Evolutionary conservation across 2,888 invertebrate genomes (phyloP), one percentile per base, ranked within the genome.

Genomic region (Synergus itoensis): DNA sequence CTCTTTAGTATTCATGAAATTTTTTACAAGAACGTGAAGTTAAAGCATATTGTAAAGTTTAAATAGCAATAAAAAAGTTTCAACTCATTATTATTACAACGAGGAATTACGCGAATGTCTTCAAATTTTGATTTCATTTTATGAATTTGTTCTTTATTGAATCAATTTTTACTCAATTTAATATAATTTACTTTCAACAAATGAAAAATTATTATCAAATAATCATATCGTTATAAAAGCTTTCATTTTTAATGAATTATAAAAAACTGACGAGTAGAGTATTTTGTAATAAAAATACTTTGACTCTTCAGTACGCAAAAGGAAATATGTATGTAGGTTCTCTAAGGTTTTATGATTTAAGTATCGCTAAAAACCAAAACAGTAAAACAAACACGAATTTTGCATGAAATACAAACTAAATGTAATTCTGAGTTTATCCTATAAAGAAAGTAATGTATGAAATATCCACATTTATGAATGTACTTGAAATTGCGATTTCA

Each of bases 21-120:
- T 67, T 67, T 67, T 43, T 53, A 53, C 53, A n/a, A 53, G 53
- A 53, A 53, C n/a, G 53, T 53, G 53, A n/a, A 53, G n/a, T n/a
- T 53, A 53, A 36, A 36, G n/a, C n/a, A n/a, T 8, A n/a, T n/a
- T 53, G n/a, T n/a, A n/a, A 53, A 53, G 53, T 53, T 53, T n/a
- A 9, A 53, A 53, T 53, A 53, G n/a, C 8, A n/a, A n/a, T n/a
- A 53, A 53, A 53, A 53, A 53, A 53, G n/a, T n/a, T 53, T n/a
- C 0, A n/a, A 53, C n/a, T 53, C n/a, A 53, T n/a, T n/a, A 8
- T n/a, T 53, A 16, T 8, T n/a, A 53, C 1, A 53, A 8, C 8
- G 0, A n/a, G 1, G 53, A 53, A 53, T n/a, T n/a, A n/a, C n/a
- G 53, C 53, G n/a, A 53, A 53, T 53, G n/a, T n/a, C 53, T 53